phyloP scores from a whole-genome alignment of 2,113 vertebrate species.

The Oplegnathus fasciatus region DNA sequence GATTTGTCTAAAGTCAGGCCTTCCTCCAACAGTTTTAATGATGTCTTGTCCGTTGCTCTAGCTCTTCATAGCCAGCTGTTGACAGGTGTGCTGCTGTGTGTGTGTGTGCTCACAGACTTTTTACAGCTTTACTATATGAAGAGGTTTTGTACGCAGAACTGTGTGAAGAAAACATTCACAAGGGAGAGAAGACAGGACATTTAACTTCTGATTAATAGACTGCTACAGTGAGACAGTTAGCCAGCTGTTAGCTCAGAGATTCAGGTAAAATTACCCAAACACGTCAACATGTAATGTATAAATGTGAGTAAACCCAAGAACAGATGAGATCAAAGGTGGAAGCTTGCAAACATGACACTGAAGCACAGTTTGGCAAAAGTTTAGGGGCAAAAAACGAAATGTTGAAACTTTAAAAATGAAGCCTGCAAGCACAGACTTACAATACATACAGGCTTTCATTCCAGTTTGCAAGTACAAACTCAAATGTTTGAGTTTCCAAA shows the following conservation, averaged over 20 bases:
- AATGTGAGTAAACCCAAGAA: background rate
- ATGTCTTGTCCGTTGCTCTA: no score
- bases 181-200: background rate
- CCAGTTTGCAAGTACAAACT: background rate
- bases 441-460: no score
- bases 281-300: background rate
- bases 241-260: background rate
- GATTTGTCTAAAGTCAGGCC: no score
- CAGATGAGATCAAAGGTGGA: background rate
- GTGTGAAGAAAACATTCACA: background rate
- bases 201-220: background rate
- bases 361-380: background rate
- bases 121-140: background rate
- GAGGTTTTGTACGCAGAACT: background rate
- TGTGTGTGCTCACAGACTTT: no score
- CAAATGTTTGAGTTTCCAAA: background rate
- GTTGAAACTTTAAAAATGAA: background rate
- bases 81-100: no score
- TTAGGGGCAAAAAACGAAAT: background rate
- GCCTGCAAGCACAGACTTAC: background rate
- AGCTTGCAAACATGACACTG: background rate
- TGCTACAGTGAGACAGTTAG: background rate
- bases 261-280: background rate
- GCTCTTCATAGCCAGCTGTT: no score
- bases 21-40: no score